Conservation (phyloP, 2,113 vertebrate genomes). For the Pseudorasbora parva region DNA sequence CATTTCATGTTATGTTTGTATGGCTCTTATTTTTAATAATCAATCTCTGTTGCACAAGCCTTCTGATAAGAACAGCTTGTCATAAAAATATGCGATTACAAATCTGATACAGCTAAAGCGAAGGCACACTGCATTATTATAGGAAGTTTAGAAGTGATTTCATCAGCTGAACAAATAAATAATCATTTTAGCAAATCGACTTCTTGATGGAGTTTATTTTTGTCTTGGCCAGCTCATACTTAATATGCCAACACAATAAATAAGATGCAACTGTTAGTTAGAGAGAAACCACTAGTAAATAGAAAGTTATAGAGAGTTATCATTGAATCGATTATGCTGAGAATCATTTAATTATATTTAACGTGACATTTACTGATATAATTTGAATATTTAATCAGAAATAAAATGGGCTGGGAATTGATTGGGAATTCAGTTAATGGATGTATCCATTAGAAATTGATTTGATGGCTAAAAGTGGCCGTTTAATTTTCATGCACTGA, state of each 20-base stretch:
- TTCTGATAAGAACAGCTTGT: neutral
- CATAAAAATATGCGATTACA: constrained; percentile 27
- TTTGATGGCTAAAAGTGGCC: neutral
- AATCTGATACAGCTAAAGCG: constrained; percentile 18
- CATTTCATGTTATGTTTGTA: constrained; percentile 45
- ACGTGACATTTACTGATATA: neutral
- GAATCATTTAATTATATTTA: neutral
- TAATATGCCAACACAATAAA: neutral
- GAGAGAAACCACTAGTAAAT: neutral
- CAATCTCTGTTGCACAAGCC: constrained; percentile 14
- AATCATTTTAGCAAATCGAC: neutral
- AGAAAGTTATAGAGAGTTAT: neutral
- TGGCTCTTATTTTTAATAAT: constrained; percentile 34
- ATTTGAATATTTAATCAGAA: neutral
- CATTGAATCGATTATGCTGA: neutral
- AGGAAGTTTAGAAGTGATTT: constrained; percentile 9
- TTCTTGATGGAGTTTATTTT: neutral
- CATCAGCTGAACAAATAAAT: constrained; percentile 3
- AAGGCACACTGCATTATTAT: constrained; percentile 29
- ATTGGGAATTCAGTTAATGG: constrained; percentile 20
- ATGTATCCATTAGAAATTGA: neutral
- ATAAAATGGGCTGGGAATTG: neutral
- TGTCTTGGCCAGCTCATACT: neutral
- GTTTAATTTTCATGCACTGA: neutral
- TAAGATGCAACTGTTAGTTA: neutral